Conservation (phyloP, 2,113 vertebrate genomes). For the Megatriorchis doriae region DNA sequence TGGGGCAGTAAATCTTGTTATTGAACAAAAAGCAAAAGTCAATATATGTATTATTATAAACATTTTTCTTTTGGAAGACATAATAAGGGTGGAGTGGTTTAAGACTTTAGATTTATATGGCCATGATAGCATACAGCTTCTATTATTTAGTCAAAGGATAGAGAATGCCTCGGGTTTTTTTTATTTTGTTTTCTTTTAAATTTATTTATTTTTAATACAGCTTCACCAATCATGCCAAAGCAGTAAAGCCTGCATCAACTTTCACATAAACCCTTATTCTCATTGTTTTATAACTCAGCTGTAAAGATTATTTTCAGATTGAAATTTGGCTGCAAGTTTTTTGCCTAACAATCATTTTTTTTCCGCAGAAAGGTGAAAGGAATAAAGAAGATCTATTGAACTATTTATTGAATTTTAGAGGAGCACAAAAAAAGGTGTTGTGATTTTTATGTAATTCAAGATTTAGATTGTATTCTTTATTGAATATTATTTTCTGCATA, state of each 20-base stretch:
- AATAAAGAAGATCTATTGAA: conserved; percentile 55
- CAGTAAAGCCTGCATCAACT: background rate
- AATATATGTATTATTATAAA: conserved; percentile 79
- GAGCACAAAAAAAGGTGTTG: background rate
- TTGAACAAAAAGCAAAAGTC: conserved; percentile 74
- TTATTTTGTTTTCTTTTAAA: background rate
- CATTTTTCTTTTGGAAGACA: conserved; percentile 73
- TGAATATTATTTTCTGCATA: conserved; percentile 32
- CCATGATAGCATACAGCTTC: background rate
- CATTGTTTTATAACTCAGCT: conserved; percentile 23
- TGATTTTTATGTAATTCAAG: conserved; percentile 48
- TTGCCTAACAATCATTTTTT: conserved; percentile 21
- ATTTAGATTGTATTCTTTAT: conserved; percentile 38
- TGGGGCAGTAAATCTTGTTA: conserved; percentile 77
- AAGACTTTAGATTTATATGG: conserved; percentile 33
- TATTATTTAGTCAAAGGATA: background rate
- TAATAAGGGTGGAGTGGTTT: conserved; percentile 65
- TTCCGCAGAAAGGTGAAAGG: conserved; percentile 20
- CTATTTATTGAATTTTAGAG: conserved; percentile 45
- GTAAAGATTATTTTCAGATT: conserved; percentile 47
- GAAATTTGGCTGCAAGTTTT: conserved; percentile 28
- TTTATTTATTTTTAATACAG: background rate
- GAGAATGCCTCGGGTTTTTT: background rate
- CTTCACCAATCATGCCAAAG: background rate
- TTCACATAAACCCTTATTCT: conserved; percentile 5